Base-by-base conservation (phyloP, 2,888 invertebrate species). In the Melinaea menophilus region DNA sequence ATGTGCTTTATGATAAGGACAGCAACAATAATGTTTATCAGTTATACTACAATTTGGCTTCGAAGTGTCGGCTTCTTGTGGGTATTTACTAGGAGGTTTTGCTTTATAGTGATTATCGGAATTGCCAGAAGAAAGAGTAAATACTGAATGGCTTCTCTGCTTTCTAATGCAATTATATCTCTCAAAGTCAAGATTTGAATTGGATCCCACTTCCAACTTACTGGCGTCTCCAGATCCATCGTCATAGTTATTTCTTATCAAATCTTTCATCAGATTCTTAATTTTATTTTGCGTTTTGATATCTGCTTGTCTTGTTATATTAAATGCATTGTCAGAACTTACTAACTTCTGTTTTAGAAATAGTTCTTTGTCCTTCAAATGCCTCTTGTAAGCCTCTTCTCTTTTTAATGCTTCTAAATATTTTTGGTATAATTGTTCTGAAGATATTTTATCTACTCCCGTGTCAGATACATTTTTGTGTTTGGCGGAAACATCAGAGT, bases 211-310 rank as follows among this genome's bases (percentile, higher is more conserved):
- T 75, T 87, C 86, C 60, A 89, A 70, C 74, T 86, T 88, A 73
- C 86, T 85, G n/a, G 89, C 90, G 73, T 90, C 90, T 5, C 90
- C 90, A 5, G 90, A 90, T 22, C 90, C 89, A 73, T 89, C 86
- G 62, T 86, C 82, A 71, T 87, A 86, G 63, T 89, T 88, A 67
- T 90, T 90, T 69, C 84, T 79, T n/a, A 86, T 83, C 60, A 90
- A 79, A 72, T 90, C 90, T 72, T 88, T 86, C 66, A 90, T 81
- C 55, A 90, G 74, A 63, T 87, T 81, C 68, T 86, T 84, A 13
- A 90, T 71, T 73, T 77, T 81, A 60, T 72, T 80, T 65, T 76
- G 80, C 12, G 77, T 69, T 69, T 80, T 82, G 7, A 68, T 54
- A 47, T 82, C 79, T 37, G 76, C 64, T 47, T 74, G 72, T 34